These are phyloP conservation scores for Chrysolina oricalcia DNA, from an alignment of 2,888 invertebrate species.

Conservation along the genomic window DNA sequence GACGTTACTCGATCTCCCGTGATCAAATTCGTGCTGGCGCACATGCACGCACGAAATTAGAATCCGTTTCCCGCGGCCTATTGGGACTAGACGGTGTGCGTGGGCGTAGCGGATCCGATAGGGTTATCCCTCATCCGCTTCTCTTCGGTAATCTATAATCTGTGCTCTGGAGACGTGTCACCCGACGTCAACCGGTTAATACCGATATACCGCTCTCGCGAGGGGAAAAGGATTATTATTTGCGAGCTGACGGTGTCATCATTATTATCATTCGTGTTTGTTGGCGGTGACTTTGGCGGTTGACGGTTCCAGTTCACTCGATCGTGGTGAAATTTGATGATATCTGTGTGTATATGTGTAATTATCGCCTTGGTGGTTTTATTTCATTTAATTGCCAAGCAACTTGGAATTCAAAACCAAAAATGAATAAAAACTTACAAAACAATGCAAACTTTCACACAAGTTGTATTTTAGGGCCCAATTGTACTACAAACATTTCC, in stretches of 20 bases:
- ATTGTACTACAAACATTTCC: too few relatives aligned
- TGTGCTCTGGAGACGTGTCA: constrained; percentile 21
- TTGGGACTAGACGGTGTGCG: constrained; percentile 38
- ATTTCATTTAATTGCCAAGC: too few relatives aligned
- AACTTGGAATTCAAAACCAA: too few relatives aligned
- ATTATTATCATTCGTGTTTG: constrained; percentile 42
- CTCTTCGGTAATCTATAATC: constrained; percentile 41
- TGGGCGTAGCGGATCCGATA: constrained; percentile 41
- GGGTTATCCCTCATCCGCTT: constrained; percentile 45
- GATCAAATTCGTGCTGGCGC: neutral
- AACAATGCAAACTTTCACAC: too few relatives aligned
- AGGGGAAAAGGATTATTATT: constrained; percentile 21
- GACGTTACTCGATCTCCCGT: constrained; percentile 10
- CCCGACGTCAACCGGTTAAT: constrained; percentile 26
- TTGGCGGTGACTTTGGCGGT: constrained; percentile 22
- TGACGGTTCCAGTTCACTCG: constrained; percentile 19
- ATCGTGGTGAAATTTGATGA: constrained; percentile 36
- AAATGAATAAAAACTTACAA: too few relatives aligned
- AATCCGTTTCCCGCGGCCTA: constrained; percentile 39
- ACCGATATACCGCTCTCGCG: constrained; percentile 22
- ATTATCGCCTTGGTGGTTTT: too few relatives aligned
- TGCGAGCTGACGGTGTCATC: constrained; percentile 23
- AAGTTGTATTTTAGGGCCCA: too few relatives aligned
- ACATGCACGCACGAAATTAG: constrained; percentile 32
- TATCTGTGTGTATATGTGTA: neutral